Evolutionary conservation across 2,113 vertebrate genomes (phyloP), one percentile per base, ranked within the genome.

Genomic region (Dunckerocampus dactyliophorus): DNA sequence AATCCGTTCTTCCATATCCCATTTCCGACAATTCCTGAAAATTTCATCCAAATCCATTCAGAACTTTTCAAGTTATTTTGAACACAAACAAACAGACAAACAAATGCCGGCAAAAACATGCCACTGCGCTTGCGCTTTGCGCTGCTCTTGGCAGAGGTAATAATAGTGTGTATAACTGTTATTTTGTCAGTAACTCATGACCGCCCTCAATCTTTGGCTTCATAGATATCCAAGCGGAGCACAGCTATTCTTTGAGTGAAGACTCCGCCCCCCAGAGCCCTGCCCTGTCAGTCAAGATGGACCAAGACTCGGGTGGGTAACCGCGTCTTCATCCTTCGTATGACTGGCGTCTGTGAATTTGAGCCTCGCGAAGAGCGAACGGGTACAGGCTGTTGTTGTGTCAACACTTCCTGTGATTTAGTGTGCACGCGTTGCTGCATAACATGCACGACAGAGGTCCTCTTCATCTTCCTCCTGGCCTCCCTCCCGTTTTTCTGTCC

Each of bases 181-280:
- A 42, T 42, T 56, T 42, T 42, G 34, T 42, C 19, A 56, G 19
- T 7, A 3, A 31, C n/a, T 39, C 12, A 20, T 56, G 34, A 56
- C 34, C 34, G 20, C 17, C 34, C 14, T 56, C 19, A 56, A 39
- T 63, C 77, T 79, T 59, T 52, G 72, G 69, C 70, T 62, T 67
- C 15, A 91, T 94, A 52, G 94, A 94, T 89, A 97, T 99, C 84
- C 97, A 99, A 88, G 95, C 92, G 1, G 96, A 99, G 83, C 97
- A 99, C 90, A 99, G 97, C 89, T 99, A 99, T 87, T 99, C 97
- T 20, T 89, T 98, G 73, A 98, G 95, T 1, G 96, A 93, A 59
- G 96, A 99, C 74, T 99, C 96, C 0, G 96, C 97, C n/a, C 97
- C 97, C 20, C 96, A 98, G 89, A 98, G 95, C 67, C 97, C 97